Base-by-base conservation (phyloP, 2,797 vertebrate species). In the Astyanax mexicanus region DNA sequence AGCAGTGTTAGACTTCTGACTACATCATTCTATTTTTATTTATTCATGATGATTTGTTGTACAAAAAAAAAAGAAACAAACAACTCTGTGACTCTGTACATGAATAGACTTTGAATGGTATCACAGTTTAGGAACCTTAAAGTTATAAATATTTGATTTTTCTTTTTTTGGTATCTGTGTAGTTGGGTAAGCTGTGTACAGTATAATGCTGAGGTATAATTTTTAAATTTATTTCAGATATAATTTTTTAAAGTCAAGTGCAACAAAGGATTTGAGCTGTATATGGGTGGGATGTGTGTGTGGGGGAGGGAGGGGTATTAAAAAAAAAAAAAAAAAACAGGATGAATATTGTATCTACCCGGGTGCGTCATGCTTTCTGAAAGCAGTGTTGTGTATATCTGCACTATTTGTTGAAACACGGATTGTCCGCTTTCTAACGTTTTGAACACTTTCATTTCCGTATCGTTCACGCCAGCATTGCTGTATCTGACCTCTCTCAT, bases 21-120 rank as follows among this genome's bases (percentile, higher is more conserved):
- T 90, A 90, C 89, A 90, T 86, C 92, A 89, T 90, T 93, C 89
- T 94, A 93, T 94, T 94, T 94, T 94, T 95, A 93, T 94, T 93
- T 94, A 94, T 93, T 93, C 89, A 92, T 82, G 84, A 92, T 77
- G 54, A 91, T 89, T 90, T 91, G 88, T 92, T 94, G 92, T 94
- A 82, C 74, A 83, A 81, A 72, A 79, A 72, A 79, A 62, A 72
- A 78, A 77, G 74, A 73, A 76, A 77, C 54, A 44, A 91, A 84
- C 90, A 92, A 92, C 89, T 80, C 88, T 81, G 89, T 92, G 89
- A 92, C 89, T 90, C 91, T 94, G 91, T 93, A 92, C 91, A 91
- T 90, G 86, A 88, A 91, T 93, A 93, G 90, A 93, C 85, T 91
- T 92, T 91, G 87, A 92, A 92, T 88, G 87, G 90, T 93, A 90